These are phyloP conservation scores for Chloroceryle inda DNA, from an alignment of 2,797 vertebrate species.

Conservation along the genomic window DNA sequence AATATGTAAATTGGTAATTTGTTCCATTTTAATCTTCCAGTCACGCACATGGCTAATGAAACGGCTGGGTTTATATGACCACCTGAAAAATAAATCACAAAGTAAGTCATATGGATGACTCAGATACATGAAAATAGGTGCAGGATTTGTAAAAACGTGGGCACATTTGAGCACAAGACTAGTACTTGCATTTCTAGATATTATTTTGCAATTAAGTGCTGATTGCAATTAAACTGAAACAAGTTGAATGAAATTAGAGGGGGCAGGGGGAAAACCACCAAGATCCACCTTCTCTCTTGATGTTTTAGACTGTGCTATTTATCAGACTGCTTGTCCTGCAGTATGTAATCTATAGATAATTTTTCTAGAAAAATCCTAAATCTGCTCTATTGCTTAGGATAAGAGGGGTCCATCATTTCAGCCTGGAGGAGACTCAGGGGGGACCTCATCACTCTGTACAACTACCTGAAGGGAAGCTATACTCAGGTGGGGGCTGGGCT, in stretches of 20 bases:
- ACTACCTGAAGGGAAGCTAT: too few relatives aligned
- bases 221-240: background rate
- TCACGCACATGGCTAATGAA: conserved; percentile 93
- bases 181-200: background rate
- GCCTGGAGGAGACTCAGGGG: too few relatives aligned
- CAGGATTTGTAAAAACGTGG: background rate
- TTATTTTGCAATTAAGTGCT: background rate
- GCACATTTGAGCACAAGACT: background rate
- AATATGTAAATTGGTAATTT: conserved; percentile 93
- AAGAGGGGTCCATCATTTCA: background rate
- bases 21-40: conserved; percentile 88
- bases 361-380: background rate
- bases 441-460: too few relatives aligned
- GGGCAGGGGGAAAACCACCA: background rate
- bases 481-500: too few relatives aligned
- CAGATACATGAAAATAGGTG: background rate
- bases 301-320: background rate
- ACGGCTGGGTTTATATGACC: conserved; percentile 97
- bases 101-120: background rate
- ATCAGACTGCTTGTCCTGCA: background rate
- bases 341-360: background rate
- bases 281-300: background rate
- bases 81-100: conserved; percentile 82
- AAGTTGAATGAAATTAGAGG: background rate
- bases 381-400: background rate